phyloP scores from a whole-genome alignment of 2,113 vertebrate species.

The Otis tarda region DNA sequence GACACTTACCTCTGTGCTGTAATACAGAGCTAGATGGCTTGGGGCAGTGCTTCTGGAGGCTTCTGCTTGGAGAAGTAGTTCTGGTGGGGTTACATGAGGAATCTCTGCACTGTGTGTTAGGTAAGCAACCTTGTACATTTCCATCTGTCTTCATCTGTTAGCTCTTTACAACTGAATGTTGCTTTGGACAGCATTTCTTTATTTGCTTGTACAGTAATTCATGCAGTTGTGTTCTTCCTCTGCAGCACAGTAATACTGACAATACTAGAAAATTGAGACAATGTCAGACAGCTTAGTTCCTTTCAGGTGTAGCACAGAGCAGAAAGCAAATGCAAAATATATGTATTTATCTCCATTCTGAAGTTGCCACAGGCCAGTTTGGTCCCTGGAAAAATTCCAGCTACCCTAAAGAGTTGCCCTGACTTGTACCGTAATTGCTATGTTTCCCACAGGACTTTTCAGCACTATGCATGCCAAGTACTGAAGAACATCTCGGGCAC shows the following conservation, averaged over 20 bases:
- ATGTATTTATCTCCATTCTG: background rate
- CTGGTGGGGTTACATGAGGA: background rate
- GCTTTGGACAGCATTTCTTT: background rate
- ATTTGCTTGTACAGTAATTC: background rate
- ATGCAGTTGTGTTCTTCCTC: background rate
- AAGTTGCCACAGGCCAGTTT: background rate
- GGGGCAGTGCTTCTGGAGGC: background rate
- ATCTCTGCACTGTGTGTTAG: background rate
- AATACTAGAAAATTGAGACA: background rate
- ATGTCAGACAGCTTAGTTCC: background rate
- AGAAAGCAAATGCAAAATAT: background rate
- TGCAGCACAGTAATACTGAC: background rate
- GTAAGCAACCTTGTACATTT: background rate
- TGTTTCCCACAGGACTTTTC: background rate
- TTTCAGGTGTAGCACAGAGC: background rate
- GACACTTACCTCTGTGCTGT: background rate
- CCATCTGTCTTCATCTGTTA: background rate
- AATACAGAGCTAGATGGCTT: background rate
- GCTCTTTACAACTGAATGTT: background rate
- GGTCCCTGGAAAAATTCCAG: slow-evolving; percentile 12
- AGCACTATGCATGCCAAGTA: background rate
- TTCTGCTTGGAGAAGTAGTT: background rate
- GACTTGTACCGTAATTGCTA: background rate
- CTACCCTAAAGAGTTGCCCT: background rate
- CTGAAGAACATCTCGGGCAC: background rate